Evolutionary conservation across 2,888 invertebrate species (phyloP).

Genomic region (Eristalinus aeneus): DNA sequence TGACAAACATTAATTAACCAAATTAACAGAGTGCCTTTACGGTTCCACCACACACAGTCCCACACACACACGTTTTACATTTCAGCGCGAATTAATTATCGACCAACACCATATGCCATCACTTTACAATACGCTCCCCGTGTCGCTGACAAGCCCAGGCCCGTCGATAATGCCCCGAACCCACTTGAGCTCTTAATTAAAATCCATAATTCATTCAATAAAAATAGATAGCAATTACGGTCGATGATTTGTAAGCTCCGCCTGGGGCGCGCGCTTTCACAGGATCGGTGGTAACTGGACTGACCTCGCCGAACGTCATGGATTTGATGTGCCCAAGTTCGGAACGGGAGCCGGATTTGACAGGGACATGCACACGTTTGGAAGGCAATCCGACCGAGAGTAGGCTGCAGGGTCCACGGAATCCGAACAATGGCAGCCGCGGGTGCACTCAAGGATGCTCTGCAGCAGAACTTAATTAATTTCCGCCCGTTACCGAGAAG

Average conservation of each 20-base stretch:
- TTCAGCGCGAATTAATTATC: slow-evolving; percentile 45
- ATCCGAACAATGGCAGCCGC: slow-evolving; percentile 18
- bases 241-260: slow-evolving; percentile 49
- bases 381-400: not conserved
- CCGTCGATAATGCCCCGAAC: slow-evolving; percentile 21
- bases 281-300: not conserved
- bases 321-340: not conserved
- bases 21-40: slow-evolving; percentile 22
- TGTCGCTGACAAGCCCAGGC: slow-evolving; percentile 33
- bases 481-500: not conserved
- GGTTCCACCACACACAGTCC: not conserved
- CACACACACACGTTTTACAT: not conserved
- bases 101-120: not conserved
- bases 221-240: slow-evolving; percentile 43
- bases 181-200: slow-evolving; percentile 60
- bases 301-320: not conserved
- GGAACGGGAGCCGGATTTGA: too few relatives aligned
- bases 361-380: too few relatives aligned
- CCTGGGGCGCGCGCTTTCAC: not conserved
- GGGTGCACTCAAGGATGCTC: slow-evolving; percentile 24
- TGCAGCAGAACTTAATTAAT: slow-evolving; percentile 50
- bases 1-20: slow-evolving; percentile 22
- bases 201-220: slow-evolving; percentile 60
- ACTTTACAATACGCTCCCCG: slow-evolving; percentile 34
- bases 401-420: not conserved